Conservation (phyloP, 2,888 invertebrate species). For the Idaea aversata region DNA sequence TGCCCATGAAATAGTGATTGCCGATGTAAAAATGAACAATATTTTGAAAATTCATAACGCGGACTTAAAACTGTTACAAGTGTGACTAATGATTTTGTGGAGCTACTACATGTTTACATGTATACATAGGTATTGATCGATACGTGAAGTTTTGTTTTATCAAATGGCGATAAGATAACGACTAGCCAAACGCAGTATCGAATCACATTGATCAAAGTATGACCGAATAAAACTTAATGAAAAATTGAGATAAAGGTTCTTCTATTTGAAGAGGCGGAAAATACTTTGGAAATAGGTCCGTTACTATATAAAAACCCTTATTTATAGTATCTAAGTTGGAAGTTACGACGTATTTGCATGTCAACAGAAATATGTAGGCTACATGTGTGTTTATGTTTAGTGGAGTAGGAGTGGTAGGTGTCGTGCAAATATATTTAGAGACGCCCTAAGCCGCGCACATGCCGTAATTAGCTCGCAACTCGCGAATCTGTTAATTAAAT, state of each 20-base stretch:
- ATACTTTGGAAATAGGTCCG: background rate
- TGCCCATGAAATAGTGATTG: background rate
- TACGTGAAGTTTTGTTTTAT: conserved; percentile 60
- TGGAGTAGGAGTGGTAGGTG: conserved; percentile 53
- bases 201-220: conserved; percentile 42
- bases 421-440: conserved; percentile 63
- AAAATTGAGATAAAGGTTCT: conserved; percentile 17
- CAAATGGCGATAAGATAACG: conserved; percentile 64
- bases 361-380: conserved; percentile 26
- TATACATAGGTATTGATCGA: conserved; percentile 50
- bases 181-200: conserved; percentile 50
- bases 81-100: conserved; percentile 31
- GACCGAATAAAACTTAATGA: conserved; percentile 13
- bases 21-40: background rate
- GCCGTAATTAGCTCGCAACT: conserved; percentile 45
- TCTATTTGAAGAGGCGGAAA: background rate
- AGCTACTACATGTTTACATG: conserved; percentile 26
- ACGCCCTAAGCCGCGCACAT: conserved; percentile 42
- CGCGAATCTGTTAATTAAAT: conserved; percentile 59
- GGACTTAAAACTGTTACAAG: background rate
- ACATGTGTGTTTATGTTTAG: conserved; percentile 49
- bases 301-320: background rate
- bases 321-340: background rate
- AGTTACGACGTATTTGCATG: conserved; percentile 10
- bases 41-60: conserved; percentile 4